Base-by-base conservation (phyloP, 2,113 vertebrate genomes). In the Sebastes schlegelii region DNA sequence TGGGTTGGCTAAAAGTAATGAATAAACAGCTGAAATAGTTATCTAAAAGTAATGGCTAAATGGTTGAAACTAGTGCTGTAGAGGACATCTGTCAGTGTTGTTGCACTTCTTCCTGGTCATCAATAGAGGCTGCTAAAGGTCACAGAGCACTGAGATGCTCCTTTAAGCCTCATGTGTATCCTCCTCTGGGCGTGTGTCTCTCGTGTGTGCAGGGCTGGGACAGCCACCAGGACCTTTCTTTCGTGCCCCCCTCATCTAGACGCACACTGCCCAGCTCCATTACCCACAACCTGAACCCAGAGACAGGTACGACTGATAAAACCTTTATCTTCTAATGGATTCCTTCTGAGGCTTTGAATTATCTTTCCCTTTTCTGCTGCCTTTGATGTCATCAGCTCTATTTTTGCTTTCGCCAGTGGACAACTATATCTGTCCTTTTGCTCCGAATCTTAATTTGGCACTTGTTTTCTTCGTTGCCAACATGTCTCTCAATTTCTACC, bases 141-240 rank as follows among this genome's bases (percentile, higher is more conserved):
- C 42, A 74, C 19, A 43, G 21, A 52, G 55, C 2, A 82, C 6
- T 60, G 10, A 79, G 45, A 46, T 14, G 61, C 26, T 34, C 48
- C 26, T 64, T 23, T 52, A 21, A 54, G 2, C 46, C 3, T 2
- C 13, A 4, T 60, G 52, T 49, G 11, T 82, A n/a, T 57, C 13
- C 7, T 42, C 23, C 7, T 67, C 3, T 63, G 48, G 43, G 42
- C 69, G 7, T 79, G 8, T 48, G 10, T 4, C n/a, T 68, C 0
- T 9, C 57, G 12, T 81, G 12, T 68, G 17, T 9, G 55, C 83
- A 94, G 94, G 89, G 96, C 46, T 99, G 98, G 97, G 97, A 98
- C 77, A 98, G 97, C 90, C 97, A 99, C 52, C 98, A 98, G 89
- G 96, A 99, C 82, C 93, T 98, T 19, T 97, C 97, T 7, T 93